Evolutionary conservation across 2,113 vertebrate species (phyloP).

Genomic region (Poicephalus meyeri): DNA sequence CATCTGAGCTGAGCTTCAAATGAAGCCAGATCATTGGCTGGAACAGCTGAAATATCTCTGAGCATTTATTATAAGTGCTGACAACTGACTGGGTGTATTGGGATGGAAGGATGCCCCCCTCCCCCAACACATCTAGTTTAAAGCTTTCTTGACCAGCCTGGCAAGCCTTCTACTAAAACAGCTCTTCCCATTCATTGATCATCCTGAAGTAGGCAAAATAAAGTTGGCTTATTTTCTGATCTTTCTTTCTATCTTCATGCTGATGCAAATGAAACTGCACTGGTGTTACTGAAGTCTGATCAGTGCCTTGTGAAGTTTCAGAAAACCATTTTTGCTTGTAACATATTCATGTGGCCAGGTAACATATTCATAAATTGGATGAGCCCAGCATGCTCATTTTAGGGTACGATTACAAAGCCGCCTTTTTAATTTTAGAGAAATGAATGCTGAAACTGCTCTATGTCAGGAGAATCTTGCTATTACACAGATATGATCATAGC

Average conservation of each 20-base stretch:
- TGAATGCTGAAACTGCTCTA: not conserved
- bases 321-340: not conserved
- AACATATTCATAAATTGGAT: accelerated
- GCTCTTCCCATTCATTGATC: not conserved
- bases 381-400: not conserved
- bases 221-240: not conserved
- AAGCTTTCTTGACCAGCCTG: too few species aligned
- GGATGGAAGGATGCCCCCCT: too few species aligned
- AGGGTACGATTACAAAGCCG: not conserved
- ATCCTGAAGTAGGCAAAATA: not conserved
- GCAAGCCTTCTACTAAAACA: too few species aligned
- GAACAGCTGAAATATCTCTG: too few species aligned
- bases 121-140: too few species aligned
- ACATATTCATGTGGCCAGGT: not conserved
- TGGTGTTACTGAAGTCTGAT: not conserved
- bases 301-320: not conserved
- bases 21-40: too few species aligned
- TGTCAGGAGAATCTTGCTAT: not conserved
- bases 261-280: not conserved
- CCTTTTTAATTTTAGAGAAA: not conserved
- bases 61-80: too few species aligned
- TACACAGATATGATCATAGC: not conserved
- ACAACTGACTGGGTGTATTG: too few species aligned
- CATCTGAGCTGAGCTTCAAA: too few species aligned
- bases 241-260: not conserved